Percentiles rank a stretch among this genome's conserved stretches.
These are phyloP conservation scores for Phalloptychus januarius DNA, from an alignment of 2,797 vertebrate genomes.

Conservation along the genomic window DNA sequence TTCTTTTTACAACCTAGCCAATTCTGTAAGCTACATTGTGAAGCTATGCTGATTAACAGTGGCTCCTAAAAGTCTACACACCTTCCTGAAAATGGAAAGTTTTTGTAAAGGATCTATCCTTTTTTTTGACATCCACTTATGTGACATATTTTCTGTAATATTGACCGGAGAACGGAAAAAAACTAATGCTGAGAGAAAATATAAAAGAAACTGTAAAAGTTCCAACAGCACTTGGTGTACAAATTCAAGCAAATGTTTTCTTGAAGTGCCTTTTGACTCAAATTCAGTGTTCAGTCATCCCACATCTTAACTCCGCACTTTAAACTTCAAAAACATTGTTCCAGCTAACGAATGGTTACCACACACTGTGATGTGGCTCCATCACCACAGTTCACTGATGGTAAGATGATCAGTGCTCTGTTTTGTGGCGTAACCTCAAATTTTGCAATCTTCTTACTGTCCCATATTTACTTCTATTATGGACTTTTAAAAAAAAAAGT, in stretches of 20 bases:
- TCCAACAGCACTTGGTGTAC: background rate
- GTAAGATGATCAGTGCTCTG: background rate
- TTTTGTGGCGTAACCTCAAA: background rate
- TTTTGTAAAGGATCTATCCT: background rate
- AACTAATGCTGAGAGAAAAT: background rate
- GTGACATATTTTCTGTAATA: background rate
- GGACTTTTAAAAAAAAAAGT: background rate
- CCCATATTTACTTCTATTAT: background rate
- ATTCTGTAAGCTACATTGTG: background rate
- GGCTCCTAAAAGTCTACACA: background rate
- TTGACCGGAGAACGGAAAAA: background rate
- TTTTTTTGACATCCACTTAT: background rate
- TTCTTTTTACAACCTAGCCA: background rate
- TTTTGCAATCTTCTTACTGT: background rate
- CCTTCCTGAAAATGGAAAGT: background rate
- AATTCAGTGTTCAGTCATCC: background rate
- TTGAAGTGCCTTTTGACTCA: background rate
- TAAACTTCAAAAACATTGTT: background rate
- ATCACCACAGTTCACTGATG: background rate
- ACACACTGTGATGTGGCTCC: background rate
- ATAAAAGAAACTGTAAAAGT: background rate
- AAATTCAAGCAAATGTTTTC: background rate
- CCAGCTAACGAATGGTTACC: background rate
- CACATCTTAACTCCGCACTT: background rate
- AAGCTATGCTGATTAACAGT: background rate